These are phyloP conservation scores for Archilochus colubris DNA, from an alignment of 2,113 vertebrate genomes.

Conservation along the genomic window DNA sequence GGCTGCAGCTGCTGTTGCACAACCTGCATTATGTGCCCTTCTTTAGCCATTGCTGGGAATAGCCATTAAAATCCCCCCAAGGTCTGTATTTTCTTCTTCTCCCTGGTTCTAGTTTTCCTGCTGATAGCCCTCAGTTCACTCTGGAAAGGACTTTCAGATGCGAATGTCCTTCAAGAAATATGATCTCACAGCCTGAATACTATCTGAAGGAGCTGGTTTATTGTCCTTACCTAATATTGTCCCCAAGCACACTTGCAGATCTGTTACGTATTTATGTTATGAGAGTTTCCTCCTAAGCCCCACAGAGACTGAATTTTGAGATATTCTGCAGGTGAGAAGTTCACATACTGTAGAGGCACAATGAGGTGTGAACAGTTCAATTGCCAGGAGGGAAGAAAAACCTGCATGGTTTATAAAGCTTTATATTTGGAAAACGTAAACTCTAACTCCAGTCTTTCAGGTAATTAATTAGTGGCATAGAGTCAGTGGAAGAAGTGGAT, in stretches of 20 bases:
- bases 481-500: constrained; percentile 6
- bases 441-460: neutral
- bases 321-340: constrained; percentile 15
- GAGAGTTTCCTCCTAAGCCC: neutral
- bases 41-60: neutral
- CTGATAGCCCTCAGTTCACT: neutral
- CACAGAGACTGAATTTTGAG: neutral
- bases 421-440: constrained; percentile 22
- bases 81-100: neutral
- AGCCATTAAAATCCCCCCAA: neutral
- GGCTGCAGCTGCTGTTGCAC: neutral
- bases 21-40: neutral
- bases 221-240: neutral
- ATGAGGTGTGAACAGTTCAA: constrained; percentile 10
- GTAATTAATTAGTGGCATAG: neutral
- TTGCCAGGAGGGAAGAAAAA: constrained; percentile 24
- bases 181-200: neutral
- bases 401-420: neutral
- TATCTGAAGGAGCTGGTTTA: constrained; percentile 5
- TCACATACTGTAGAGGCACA: neutral
- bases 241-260: neutral
- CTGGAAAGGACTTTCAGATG: neutral
- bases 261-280: neutral
- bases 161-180: neutral
- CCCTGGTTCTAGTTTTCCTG: neutral